Conservation (phyloP, 1,140 invertebrate species). For the Stratiolaelaps scimitus region DNA sequence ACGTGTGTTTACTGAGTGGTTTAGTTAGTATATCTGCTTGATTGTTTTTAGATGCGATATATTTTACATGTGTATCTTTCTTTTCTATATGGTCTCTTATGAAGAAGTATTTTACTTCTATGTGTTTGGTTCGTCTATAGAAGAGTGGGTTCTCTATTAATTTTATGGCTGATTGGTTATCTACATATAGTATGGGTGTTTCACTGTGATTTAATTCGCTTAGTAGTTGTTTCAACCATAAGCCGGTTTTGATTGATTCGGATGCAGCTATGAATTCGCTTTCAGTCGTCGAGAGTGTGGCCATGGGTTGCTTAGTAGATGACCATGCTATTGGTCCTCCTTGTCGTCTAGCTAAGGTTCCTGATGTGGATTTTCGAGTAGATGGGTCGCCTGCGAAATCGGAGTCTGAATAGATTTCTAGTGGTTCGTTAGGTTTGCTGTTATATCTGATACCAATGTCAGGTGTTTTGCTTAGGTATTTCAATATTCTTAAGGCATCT, state of each 20-base stretch:
- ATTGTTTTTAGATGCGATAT: too few relatives aligned
- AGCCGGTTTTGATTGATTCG: slow-evolving; percentile 35
- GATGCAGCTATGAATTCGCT: background rate
- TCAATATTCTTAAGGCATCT: slow-evolving; percentile 22
- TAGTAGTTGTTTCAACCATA: slow-evolving; percentile 37
- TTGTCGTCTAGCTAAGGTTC: background rate
- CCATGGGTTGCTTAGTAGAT: background rate
- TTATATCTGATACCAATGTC: slow-evolving; percentile 16
- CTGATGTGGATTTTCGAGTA: slow-evolving; percentile 29
- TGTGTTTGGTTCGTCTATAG: slow-evolving; percentile 41
- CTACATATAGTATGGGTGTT: slow-evolving; percentile 35
- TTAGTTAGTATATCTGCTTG: too few relatives aligned
- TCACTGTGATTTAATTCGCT: slow-evolving; percentile 34
- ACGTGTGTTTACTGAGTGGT: too few relatives aligned
- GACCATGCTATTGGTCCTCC: background rate
- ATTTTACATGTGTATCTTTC: too few relatives aligned
- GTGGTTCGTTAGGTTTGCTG: background rate
- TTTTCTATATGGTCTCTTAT: slow-evolving; percentile 37
- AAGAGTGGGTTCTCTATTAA: slow-evolving; percentile 40
- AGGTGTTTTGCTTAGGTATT: slow-evolving; percentile 28
- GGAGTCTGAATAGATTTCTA: slow-evolving; percentile 28
- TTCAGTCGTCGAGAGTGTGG: background rate
- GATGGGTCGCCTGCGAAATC: background rate
- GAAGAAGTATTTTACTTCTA: slow-evolving; percentile 40
- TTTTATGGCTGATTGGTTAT: slow-evolving; percentile 39